Percentiles rank a stretch among this genome's conserved stretches.
phyloP scores from a whole-genome alignment of 1,140 invertebrate genomes.

The Heliconius hewitsoni region DNA sequence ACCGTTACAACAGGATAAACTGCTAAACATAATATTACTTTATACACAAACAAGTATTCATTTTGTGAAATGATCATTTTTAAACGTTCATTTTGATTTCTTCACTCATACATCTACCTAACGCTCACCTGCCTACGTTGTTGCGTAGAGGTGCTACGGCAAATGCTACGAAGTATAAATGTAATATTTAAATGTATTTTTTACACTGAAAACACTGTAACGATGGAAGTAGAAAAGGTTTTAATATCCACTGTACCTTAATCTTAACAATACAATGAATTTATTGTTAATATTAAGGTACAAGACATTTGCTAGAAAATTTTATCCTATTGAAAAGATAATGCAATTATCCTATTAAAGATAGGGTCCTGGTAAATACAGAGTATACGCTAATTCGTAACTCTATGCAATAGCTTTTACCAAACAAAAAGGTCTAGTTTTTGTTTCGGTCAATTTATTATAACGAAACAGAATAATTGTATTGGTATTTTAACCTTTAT shows the following conservation, averaged over 20 bases:
- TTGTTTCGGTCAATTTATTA: too few relatives aligned
- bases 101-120: not conserved
- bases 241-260: too few relatives aligned
- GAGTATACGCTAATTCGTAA: too few relatives aligned
- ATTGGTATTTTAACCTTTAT: not conserved
- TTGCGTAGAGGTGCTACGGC: constrained; percentile 69
- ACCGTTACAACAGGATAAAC: constrained; percentile 41
- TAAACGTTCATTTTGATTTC: not conserved
- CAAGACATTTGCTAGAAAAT: too few relatives aligned
- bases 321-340: too few relatives aligned
- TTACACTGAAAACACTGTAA: not conserved
- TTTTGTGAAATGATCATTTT: not conserved
- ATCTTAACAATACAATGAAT: too few relatives aligned
- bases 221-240: not conserved
- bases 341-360: too few relatives aligned
- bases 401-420: too few relatives aligned
- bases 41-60: not conserved
- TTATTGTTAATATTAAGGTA: too few relatives aligned
- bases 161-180: constrained; percentile 55
- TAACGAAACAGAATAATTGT: too few relatives aligned
- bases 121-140: constrained; percentile 50
- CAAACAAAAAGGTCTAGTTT: too few relatives aligned
- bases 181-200: not conserved
- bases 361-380: too few relatives aligned
- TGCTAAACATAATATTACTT: constrained; percentile 12